Base-by-base conservation (phyloP, 2,113 vertebrate species). In the Crotophaga sulcirostris region DNA sequence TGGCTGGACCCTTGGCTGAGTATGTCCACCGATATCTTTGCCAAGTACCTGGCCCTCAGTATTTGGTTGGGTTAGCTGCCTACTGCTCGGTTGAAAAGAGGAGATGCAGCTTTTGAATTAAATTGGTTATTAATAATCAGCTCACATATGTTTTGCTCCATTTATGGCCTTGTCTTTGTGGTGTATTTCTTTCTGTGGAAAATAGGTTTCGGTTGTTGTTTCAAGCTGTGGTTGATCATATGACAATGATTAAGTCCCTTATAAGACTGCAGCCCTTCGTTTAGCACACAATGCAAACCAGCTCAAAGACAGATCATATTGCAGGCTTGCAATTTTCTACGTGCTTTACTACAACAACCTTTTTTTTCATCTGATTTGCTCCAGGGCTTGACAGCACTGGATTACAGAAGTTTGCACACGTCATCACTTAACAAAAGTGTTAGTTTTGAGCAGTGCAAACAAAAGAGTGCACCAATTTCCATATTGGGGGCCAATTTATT, bases 401-500 rank as follows among this genome's bases (percentile, higher is more conserved):
- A 91, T 96, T 93, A 86, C 29, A 76, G 62, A 77, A 16, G 47
- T 96, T 95, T 95, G 72, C 95, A 95, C 31, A 95, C 42, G 11
- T 84, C 93, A 87, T 84, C 86, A 73, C 86, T 76, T 63, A 60
- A 78, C 84, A 80, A 36, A 96, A 96, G 81, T 58, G 52, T 89
- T 93, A 63, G 74, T 82, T 92, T 63, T 55, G 70, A 79, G 91
- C 66, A 70, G 33, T 63, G 54, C 92, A 94, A 96, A 96, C 33
- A 83, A 49, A 94, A 76, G 59, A 63, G n/a, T 25, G 36, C 0
- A 10, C 42, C 49, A 86, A 23, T 91, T 86, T 87, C 59, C 29
- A 77, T n/a, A 45, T 21, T 89, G 70, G 51, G 77, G 94, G 64
- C 24, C 66, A 87, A 78, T 86, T 84, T 66, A 77, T 93, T 94